phyloP scores from a whole-genome alignment of 2,888 invertebrate species.

The Tetragonula carbonaria region DNA sequence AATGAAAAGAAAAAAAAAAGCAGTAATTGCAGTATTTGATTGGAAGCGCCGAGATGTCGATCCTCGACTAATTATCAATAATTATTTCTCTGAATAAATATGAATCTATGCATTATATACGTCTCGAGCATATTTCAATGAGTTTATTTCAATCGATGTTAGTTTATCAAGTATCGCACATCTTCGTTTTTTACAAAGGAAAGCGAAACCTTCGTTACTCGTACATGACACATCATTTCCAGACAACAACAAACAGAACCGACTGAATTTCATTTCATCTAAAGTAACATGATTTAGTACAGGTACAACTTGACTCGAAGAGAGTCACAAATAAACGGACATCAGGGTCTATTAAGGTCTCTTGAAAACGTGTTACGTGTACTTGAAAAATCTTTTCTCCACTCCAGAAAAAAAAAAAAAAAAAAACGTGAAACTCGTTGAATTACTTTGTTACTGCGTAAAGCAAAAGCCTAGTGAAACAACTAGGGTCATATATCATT shows the following conservation, averaged over 20 bases:
- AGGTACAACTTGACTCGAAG: background rate
- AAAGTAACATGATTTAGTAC: background rate
- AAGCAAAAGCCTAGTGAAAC: background rate
- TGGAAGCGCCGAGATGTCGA: slow-evolving; percentile 50
- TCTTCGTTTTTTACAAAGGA: background rate
- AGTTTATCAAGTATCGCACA: background rate
- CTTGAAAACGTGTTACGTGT: background rate
- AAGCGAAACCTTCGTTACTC: background rate
- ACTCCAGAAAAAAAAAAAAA: slow-evolving; percentile 13
- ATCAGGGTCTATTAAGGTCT: background rate
- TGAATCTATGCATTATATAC: background rate
- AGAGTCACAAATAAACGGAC: background rate
- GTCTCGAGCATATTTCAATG: background rate
- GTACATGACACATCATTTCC: background rate
- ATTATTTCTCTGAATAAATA: background rate
- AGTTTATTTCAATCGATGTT: background rate
- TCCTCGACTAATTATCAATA: slow-evolving; percentile 39
- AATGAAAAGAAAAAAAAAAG: slow-evolving; percentile 14
- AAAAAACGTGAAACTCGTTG: background rate
- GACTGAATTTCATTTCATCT: background rate
- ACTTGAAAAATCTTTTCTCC: background rate
- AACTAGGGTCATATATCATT: slow-evolving; percentile 12
- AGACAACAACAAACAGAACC: background rate
- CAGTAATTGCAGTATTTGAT: slow-evolving; percentile 29
- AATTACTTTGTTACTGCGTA: background rate